A percentile compares a stretch with the other conserved stretches of the same genome.
phyloP scores from a whole-genome alignment of 2,888 invertebrate genomes.

The Eristalinus aeneus region DNA sequence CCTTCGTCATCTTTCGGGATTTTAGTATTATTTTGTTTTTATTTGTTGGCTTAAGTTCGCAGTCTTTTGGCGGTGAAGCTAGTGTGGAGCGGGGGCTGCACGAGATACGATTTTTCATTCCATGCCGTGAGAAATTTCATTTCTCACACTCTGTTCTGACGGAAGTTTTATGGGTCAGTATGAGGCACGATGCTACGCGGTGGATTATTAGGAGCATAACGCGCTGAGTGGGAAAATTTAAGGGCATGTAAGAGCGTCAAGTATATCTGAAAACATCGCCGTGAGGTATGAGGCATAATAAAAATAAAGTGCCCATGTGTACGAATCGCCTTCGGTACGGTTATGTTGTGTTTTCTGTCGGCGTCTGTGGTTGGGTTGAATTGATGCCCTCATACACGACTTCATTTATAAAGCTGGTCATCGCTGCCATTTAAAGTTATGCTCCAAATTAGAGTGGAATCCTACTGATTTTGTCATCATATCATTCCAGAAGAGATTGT shows the following conservation, averaged over 20 bases:
- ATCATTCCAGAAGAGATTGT: no score
- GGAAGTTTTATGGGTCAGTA: constrained; percentile 17
- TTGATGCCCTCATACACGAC: not conserved
- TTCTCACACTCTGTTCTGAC: not conserved
- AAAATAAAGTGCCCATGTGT: not conserved
- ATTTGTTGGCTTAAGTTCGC: constrained; percentile 43
- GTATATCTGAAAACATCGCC: not conserved
- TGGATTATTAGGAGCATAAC: constrained; percentile 22
- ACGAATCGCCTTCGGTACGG: not conserved
- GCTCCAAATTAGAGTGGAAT: no score
- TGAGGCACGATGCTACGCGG: constrained; percentile 4
- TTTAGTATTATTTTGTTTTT: constrained; percentile 52
- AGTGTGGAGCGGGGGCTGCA: not conserved
- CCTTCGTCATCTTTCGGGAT: constrained; percentile 39
- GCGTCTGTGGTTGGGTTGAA: not conserved
- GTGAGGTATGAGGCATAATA: not conserved
- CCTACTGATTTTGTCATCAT: no score
- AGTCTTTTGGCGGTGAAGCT: not conserved
- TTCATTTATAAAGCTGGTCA: not conserved
- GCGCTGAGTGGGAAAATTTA: not conserved
- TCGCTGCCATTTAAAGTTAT: not conserved
- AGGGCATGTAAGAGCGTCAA: not conserved
- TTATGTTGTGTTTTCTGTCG: not conserved
- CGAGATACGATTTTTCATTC: not conserved
- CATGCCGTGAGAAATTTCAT: not conserved